A percentile compares a stretch with the other conserved stretches of the same genome.
Conservation (phyloP, 2,888 invertebrate genomes). For the Drosophila gaucha region DNA sequence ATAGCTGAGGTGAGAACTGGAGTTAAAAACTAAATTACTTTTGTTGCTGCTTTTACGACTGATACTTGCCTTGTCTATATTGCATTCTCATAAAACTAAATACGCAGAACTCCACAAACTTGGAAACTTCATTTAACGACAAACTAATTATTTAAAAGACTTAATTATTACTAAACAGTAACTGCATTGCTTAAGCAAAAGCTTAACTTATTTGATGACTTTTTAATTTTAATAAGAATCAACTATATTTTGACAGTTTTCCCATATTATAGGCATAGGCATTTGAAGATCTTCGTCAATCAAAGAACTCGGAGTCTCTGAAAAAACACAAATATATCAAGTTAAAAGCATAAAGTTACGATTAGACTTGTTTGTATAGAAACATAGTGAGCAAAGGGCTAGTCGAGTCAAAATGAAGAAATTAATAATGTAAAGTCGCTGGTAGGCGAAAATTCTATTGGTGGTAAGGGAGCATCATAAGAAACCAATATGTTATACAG, state of each 20-base stretch:
- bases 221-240: background rate
- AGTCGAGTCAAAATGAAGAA: no score
- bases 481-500: background rate
- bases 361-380: background rate
- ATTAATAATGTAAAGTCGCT: no score
- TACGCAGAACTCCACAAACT: slow-evolving; percentile 5
- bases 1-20: slow-evolving; percentile 84
- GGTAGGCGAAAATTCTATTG: no score
- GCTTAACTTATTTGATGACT: background rate
- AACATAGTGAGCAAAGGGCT: background rate
- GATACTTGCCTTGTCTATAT: slow-evolving; percentile 16
- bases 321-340: no score
- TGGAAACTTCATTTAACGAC: slow-evolving; percentile 17
- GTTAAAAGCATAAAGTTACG: no score
- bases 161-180: slow-evolving; percentile 12
- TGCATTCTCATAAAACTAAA: slow-evolving; percentile 30
- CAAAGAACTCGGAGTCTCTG: no score
- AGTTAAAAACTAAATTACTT: slow-evolving; percentile 41
- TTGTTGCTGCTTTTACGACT: slow-evolving; percentile 37
- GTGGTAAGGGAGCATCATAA: background rate
- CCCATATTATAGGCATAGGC: no score
- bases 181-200: background rate
- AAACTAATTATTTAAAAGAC: slow-evolving; percentile 8
- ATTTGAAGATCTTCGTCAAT: no score
- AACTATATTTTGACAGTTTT: no score